Base-by-base conservation (phyloP, 2,797 vertebrate species). In the Rhinella marina region DNA sequence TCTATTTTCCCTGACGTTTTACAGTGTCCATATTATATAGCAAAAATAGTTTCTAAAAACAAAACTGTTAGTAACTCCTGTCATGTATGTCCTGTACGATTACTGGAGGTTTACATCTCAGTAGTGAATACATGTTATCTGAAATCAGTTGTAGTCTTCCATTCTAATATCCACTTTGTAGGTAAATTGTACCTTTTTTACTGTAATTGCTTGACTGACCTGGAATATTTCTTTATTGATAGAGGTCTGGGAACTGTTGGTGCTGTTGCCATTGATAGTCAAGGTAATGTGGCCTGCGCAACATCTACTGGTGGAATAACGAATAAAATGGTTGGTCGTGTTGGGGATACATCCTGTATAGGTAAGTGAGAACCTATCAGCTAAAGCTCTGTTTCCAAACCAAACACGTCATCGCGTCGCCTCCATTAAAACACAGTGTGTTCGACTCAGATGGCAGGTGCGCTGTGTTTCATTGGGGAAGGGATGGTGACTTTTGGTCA, bases 321-420 rank as follows among this genome's bases (percentile, higher is more conserved):
- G 64, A 97, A 97, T 92, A 96, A 97, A 94, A 95, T 97, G 93
- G 92, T 95, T 88, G 97, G 96, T 72, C 96, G 97, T n/a, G 95
- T 96, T 90, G 96, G 96, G 81, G 96, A 98, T 93, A 97, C 96
- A 16, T 92, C 97, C 0, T 97, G 96, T 90, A 93, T 98, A 92
- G 97, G 97, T 97, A 92, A 92, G 95, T 50, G 25, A 41, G 64
- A 57, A 57, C 19, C n/a, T 61, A 11, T 50, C 9, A 50, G 32
- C 10, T 41, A 13, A n/a, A 8, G n/a, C 1, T 79, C 9, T 79
- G 5, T 29, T 79, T 27, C 2, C 13, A 64, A 2, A 13, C 62
- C 12, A 7, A 14, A 14, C 13, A 10, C 13, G 54, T 14, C 54
- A 56, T 32, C 5, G 32, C 5, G 32, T 32, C 2, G 32, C 32